Evolutionary conservation across 2,797 vertebrate genomes (phyloP), one percentile per base, ranked within the genome.

Genomic region (Siniperca obscura): DNA sequence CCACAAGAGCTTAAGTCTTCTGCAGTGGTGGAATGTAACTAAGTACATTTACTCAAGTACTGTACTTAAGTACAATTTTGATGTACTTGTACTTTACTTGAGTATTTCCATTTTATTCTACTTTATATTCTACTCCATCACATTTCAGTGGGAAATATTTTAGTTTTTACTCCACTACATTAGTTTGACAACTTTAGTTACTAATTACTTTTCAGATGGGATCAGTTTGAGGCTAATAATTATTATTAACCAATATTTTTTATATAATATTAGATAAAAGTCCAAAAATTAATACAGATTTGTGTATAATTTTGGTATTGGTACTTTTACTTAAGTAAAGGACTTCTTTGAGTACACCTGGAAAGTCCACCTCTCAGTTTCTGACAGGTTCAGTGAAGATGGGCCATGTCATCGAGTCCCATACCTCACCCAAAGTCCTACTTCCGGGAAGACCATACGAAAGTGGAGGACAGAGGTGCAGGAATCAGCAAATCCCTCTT

Each of bases 401-500:
- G 61, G 21, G 27, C 42, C 44, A 71, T 78, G 80, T 75, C 77
- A 72, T 62, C 42, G 4, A 86, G 77, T 75, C 68, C 66, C 70
- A 83, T 70, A 84, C 87, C 70, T 86, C 74, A 70, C n/a, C 72
- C 76, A 74, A 82, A 88, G 55, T 81, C 73, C 76, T 27, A 68
- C 70, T 83, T 88, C 81, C 48, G 44, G 76, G 36, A 65, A 70
- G 65, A 78, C 77, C 65, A 52, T 67, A 71, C 1, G 52, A 89
- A 80, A 81, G 82, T 72, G 65, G 67, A 84, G 71, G 87, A 87
- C 76, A 74, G 86, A 87, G 83, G 83, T 87, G 83, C 87, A 92
- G 86, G 86, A 91, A 84, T 90, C 82, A 4, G 83, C 83, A 94
- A 95, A 95, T 94, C 94, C 92, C 75, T 89, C 90, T 92, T 94